A percentile compares a stretch with the other conserved stretches of the same genome.
phyloP scores from a whole-genome alignment of 2,888 invertebrate species.

The Drosophila affinis region DNA sequence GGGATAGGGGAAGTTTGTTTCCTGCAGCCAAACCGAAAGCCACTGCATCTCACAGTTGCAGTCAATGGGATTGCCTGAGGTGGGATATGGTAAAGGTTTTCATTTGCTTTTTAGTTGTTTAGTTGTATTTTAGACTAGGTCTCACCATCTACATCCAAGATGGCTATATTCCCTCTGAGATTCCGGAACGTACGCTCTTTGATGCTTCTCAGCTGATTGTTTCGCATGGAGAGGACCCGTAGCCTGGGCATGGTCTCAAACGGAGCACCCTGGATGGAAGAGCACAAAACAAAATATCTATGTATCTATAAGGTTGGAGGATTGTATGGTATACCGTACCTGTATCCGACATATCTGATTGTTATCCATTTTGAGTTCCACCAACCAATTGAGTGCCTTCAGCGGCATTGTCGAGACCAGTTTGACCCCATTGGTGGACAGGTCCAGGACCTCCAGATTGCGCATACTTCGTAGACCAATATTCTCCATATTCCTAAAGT shows the following conservation, averaged over 20 bases:
- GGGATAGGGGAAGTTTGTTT: slow-evolving; percentile 87
- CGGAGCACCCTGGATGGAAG: slow-evolving; percentile 86
- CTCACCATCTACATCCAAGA: slow-evolving; percentile 92
- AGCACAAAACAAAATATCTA: background rate
- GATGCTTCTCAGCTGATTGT: slow-evolving; percentile 90
- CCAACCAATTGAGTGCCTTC: slow-evolving; percentile 92
- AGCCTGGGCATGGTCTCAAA: slow-evolving; percentile 93
- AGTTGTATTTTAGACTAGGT: background rate
- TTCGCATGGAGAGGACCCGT: slow-evolving; percentile 90
- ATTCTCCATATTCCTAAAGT: slow-evolving; percentile 89
- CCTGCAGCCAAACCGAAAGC: slow-evolving; percentile 92
- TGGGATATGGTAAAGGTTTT: background rate
- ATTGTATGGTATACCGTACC: slow-evolving; percentile 56
- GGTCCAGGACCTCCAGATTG: slow-evolving; percentile 92
- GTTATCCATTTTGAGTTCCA: slow-evolving; percentile 93
- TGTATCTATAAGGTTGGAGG: background rate
- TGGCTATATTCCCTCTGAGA: slow-evolving; percentile 91
- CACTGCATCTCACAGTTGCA: slow-evolving; percentile 93
- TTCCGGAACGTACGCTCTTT: slow-evolving; percentile 90
- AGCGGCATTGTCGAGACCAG: slow-evolving; percentile 88
- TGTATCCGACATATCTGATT: slow-evolving; percentile 92
- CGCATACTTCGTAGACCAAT: slow-evolving; percentile 89
- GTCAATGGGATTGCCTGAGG: slow-evolving; percentile 90
- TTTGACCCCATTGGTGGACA: slow-evolving; percentile 91
- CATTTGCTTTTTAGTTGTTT: background rate